A percentile compares a stretch with the other conserved stretches of the same genome.
These are phyloP conservation scores for Uloborus plumipes DNA, from an alignment of 2,888 invertebrate genomes.

Conservation along the genomic window DNA sequence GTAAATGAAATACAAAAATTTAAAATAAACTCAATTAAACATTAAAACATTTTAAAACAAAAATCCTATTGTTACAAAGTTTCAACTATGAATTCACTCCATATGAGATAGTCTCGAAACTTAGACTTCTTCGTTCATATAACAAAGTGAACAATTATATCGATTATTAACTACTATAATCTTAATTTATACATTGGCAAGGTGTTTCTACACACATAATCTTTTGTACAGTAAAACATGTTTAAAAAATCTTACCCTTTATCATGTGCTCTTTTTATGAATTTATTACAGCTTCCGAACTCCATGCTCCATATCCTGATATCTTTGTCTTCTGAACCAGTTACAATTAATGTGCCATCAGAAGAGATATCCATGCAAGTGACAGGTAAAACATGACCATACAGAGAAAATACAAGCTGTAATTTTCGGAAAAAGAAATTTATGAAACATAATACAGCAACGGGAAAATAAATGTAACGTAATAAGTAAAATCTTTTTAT, in stretches of 20 bases:
- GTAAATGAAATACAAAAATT: not conserved
- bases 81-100: too few species aligned
- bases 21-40: too few species aligned
- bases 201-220: not conserved
- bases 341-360: slow-evolving; percentile 87
- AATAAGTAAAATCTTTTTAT: too few species aligned
- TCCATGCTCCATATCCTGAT: slow-evolving; percentile 99
- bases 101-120: too few species aligned
- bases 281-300: slow-evolving; percentile 96
- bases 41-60: too few species aligned
- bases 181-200: too few species aligned
- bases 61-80: too few species aligned
- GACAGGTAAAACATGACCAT: slow-evolving; percentile 96
- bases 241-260: slow-evolving; percentile 75
- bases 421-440: not conserved
- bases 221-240: not conserved
- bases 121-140: too few species aligned
- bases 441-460: not conserved
- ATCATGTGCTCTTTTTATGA: slow-evolving; percentile 91
- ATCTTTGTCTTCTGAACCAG: slow-evolving; percentile 95
- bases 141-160: too few species aligned
- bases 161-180: too few species aligned
- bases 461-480: too few species aligned
- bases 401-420: slow-evolving; percentile 74
- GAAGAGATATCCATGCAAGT: slow-evolving; percentile 92